These are phyloP conservation scores for Euura saliciscinereae DNA, from an alignment of 1,140 invertebrate species.

Conservation along the genomic window DNA sequence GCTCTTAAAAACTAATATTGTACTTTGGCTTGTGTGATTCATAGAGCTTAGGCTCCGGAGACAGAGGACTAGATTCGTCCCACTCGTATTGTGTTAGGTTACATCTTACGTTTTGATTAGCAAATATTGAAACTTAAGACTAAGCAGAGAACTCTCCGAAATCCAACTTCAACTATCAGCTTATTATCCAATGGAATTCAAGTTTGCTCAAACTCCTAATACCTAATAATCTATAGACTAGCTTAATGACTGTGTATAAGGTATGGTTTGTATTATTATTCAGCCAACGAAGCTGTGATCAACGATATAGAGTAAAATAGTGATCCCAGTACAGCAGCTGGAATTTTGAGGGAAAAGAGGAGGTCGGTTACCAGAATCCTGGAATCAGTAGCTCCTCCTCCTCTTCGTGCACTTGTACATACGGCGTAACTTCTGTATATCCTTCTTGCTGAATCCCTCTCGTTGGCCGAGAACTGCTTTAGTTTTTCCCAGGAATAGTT, in stretches of 20 bases:
- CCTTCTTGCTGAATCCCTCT: conserved; percentile 72
- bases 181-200: too few relatives aligned
- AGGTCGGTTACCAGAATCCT: neutral
- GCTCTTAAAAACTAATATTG: neutral
- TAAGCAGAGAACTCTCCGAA: neutral
- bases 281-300: neutral
- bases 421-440: conserved; percentile 74
- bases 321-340: too few relatives aligned
- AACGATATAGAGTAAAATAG: neutral
- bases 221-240: neutral
- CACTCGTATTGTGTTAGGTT: neutral
- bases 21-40: neutral
- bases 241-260: neutral
- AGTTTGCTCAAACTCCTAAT: neutral
- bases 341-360: neutral
- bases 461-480: conserved; percentile 65
- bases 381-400: conserved; percentile 20
- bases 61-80: neutral
- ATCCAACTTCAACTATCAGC: too few relatives aligned
- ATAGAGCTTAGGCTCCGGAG: neutral
- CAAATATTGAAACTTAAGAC: neutral
- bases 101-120: neutral
- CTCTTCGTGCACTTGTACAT: conserved; percentile 76
- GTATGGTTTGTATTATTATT: neutral
- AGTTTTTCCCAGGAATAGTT: conserved; percentile 35